Evolutionary conservation across 2,797 vertebrate species (phyloP), one percentile per base, ranked within the genome.

Genomic region (Hippocampus kuda): DNA sequence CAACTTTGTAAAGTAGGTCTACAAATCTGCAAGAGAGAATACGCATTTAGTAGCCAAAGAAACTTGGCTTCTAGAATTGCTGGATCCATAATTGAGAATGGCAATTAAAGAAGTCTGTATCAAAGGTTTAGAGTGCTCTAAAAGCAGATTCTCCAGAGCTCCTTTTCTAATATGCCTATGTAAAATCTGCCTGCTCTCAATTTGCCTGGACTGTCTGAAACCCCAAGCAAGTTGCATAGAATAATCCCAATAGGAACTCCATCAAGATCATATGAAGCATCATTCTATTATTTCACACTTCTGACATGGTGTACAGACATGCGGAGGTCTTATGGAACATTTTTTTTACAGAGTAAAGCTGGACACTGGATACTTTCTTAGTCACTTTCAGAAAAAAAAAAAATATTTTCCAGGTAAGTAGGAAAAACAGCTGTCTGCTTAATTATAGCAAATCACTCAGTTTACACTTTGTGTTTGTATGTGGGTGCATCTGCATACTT

Each of bases 401-500:
- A 10, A 10, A n/a, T 34, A 51, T 49, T 56, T 66, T 48, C 34
- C 48, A 26, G 24, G n/a, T 62, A 12, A 8, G 4, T 65, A 27
- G n/a, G 10, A 48, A 51, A 65, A 65, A 34, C 67, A 73, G 30
- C 61, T 70, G 59, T 75, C 66, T 68, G n/a, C 51, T 10, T 72
- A 7, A 77, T 77, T 78, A 72, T 51, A 60, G 74, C 65, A 62
- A 80, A 71, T n/a, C 68, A 41, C 20, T 27, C 60, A 67, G 59
- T 74, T 77, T 72, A 27, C 41, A 48, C 30, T 72, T 72, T 67
- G 24, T 18, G 60, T 72, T 61, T 64, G 67, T 70, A 18, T 72
- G 68, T 56, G 69, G 67, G 26, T 74, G 78, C 80, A 84, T 85
- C 72, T 84, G 79, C 75, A 81, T 72, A 65, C 38, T 56, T 41